Evolutionary conservation across 2,113 vertebrate genomes (phyloP).

Genomic region (Alexandromys fortis): DNA sequence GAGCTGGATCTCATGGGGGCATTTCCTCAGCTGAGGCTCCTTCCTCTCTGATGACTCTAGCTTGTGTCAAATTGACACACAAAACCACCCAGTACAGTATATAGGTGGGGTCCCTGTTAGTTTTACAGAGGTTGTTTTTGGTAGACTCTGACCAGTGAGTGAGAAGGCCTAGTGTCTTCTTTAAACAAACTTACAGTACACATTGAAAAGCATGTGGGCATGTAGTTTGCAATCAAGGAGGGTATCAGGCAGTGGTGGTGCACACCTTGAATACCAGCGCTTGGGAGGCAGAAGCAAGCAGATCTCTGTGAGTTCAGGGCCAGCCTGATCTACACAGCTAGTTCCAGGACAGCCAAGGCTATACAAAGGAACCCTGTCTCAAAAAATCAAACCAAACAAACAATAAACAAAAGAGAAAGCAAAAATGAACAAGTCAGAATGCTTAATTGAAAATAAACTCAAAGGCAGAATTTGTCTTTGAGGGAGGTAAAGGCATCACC

Average conservation of each 20-base stretch:
- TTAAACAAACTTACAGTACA: not conserved
- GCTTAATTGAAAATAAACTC: constrained; percentile 28
- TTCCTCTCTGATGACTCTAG: not conserved
- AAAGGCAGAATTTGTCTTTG: not conserved
- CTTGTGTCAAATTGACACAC: not conserved
- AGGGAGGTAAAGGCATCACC: not conserved
- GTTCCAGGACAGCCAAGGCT: not conserved
- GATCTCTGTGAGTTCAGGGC: not conserved
- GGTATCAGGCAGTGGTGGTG: not conserved
- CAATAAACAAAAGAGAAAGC: not conserved
- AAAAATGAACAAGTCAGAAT: not conserved
- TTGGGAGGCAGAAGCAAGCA: not conserved
- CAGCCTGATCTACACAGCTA: not conserved
- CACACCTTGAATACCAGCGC: not conserved
- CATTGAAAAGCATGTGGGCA: not conserved
- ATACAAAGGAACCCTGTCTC: not conserved
- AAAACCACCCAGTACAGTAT: not conserved
- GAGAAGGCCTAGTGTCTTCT: not conserved
- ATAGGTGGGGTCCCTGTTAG: not conserved
- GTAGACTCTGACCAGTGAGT: not conserved
- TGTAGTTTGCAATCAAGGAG: constrained; percentile 16
- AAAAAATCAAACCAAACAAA: not conserved
- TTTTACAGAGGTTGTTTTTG: not conserved
- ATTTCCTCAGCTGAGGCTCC: not conserved
- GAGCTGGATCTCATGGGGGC: not conserved